Evolutionary conservation across 2,888 invertebrate genomes (phyloP).

Genomic region (Dynastes maya): DNA sequence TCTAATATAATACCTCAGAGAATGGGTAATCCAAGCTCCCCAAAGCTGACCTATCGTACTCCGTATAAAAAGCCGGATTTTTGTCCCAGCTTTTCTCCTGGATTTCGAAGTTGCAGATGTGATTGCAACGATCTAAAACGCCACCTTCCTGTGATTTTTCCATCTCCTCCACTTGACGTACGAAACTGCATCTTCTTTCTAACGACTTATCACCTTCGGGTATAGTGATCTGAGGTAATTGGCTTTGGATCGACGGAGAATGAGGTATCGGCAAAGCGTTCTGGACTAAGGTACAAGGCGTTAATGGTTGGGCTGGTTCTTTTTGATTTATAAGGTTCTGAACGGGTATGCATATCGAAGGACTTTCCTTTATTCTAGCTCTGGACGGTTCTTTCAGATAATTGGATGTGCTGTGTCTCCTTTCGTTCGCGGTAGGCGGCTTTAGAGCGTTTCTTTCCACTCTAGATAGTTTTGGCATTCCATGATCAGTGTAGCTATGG

Average conservation of each 20-base stretch:
- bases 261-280: conserved; percentile 52
- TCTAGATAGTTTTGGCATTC: conserved; percentile 73
- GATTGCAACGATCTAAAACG: conserved; percentile 68
- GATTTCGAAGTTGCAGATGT: conserved; percentile 69
- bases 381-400: conserved; percentile 63
- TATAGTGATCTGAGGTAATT: conserved; percentile 74
- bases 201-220: conserved; percentile 67
- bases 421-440: conserved; percentile 65
- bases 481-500: conserved; percentile 73
- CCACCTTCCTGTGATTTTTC: conserved; percentile 65
- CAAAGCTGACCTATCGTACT: conserved; percentile 66
- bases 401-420: conserved; percentile 68
- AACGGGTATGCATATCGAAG: conserved; percentile 72
- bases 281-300: conserved; percentile 62
- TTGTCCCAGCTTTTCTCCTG: conserved; percentile 63
- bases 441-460: conserved; percentile 69
- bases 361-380: conserved; percentile 67
- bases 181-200: conserved; percentile 72
- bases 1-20: conserved; percentile 66
- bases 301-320: conserved; percentile 71
- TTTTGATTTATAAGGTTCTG: conserved; percentile 72
- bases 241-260: conserved; percentile 69
- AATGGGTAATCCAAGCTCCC: conserved; percentile 71
- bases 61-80: conserved; percentile 65
- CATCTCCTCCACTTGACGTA: conserved; percentile 71